These are phyloP conservation scores for Rhizoglyphus robini DNA, from an alignment of 1,140 invertebrate species.

Conservation along the genomic window DNA sequence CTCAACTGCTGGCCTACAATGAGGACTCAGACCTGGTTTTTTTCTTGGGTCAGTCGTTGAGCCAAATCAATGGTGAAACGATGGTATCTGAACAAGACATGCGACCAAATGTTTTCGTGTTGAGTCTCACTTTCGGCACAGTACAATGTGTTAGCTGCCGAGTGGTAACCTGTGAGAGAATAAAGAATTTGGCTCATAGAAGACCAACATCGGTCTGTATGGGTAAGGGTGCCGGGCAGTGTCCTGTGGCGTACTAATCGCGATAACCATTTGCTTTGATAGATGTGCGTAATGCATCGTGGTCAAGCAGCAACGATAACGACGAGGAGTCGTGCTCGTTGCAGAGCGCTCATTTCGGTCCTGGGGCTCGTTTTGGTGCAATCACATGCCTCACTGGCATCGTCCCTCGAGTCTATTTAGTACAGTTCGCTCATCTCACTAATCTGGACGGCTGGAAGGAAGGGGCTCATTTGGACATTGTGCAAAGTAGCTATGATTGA, in stretches of 20 bases:
- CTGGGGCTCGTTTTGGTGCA: not conserved
- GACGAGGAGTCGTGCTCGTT: conserved; percentile 5
- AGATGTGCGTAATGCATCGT: not conserved
- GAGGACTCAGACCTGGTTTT: not conserved
- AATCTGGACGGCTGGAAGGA: no score
- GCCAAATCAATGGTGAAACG: not conserved
- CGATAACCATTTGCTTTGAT: not conserved
- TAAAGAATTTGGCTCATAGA: not conserved
- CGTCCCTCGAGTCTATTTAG: conserved; percentile 1
- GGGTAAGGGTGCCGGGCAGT: no score
- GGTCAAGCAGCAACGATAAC: not conserved
- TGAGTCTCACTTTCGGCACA: not conserved
- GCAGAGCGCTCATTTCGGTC: not conserved
- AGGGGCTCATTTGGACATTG: not conserved
- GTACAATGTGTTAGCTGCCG: conserved; percentile 7
- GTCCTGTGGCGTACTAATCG: no score
- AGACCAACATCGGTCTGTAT: not conserved
- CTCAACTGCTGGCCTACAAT: not conserved
- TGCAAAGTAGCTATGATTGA: not conserved
- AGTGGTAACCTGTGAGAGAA: not conserved
- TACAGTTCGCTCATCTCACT: not conserved
- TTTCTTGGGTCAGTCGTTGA: conserved; percentile 8
- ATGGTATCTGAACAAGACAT: not conserved
- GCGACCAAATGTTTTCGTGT: conserved; percentile 1
- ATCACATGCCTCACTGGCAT: not conserved